Conservation (phyloP, 2,888 invertebrate species). For the Drosophila melanocephala region DNA sequence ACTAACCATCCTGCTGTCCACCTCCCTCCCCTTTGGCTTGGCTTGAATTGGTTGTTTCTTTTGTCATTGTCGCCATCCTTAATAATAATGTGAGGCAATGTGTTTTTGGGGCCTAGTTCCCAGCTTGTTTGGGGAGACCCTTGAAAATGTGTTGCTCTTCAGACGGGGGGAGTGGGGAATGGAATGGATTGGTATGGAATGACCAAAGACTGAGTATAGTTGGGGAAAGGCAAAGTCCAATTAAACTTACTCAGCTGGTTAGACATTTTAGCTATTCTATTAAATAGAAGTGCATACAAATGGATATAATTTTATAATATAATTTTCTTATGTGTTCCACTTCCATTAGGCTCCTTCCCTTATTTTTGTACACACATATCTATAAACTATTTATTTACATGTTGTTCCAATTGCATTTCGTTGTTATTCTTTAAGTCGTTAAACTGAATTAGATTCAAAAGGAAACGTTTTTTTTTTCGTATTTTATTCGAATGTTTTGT, state of each 20-base stretch:
- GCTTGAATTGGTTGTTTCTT: conserved; percentile 43
- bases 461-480: neutral
- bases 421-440: neutral
- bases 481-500: neutral
- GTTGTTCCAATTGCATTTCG: conserved; percentile 2
- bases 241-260: neutral
- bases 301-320: neutral
- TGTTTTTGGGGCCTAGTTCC: conserved; percentile 55
- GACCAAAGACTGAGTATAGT: neutral
- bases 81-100: conserved; percentile 62
- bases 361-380: neutral
- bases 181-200: neutral
- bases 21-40: neutral
- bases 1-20: neutral
- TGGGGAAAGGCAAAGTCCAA: neutral
- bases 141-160: conserved; percentile 12
- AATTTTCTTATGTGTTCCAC: neutral
- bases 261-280: conserved; percentile 1
- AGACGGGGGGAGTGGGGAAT: neutral
- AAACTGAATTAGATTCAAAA: neutral
- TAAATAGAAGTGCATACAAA: neutral
- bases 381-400: neutral
- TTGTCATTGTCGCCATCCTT: conserved; percentile 63
- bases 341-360: neutral
- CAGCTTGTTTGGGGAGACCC: conserved; percentile 52